These are phyloP conservation scores for Helleia helle DNA, from an alignment of 2,888 invertebrate genomes.

Conservation along the genomic window DNA sequence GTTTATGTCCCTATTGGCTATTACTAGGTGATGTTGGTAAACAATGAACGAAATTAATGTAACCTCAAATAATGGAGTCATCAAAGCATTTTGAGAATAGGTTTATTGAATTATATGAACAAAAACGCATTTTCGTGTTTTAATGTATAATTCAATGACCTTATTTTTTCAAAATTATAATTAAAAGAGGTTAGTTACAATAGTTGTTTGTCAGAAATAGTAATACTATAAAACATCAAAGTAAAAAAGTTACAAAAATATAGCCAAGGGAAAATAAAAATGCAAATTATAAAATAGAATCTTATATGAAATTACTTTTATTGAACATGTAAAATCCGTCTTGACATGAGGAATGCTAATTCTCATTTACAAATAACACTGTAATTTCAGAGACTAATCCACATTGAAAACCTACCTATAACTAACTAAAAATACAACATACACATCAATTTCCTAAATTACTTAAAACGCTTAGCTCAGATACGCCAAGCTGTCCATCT, in stretches of 20 bases:
- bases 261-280: conserved; percentile 25
- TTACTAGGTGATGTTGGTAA: too few species aligned
- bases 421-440: conserved; percentile 74
- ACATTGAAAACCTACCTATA: conserved; percentile 72
- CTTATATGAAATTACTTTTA: conserved; percentile 74
- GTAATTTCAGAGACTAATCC: conserved; percentile 72
- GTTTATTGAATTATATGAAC: too few species aligned
- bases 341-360: conserved; percentile 76
- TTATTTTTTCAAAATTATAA: too few species aligned
- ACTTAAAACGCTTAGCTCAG: conserved; percentile 40
- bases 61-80: too few species aligned
- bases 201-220: too few species aligned
- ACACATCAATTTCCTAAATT: conserved; percentile 68
- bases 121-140: too few species aligned
- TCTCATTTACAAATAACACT: conserved; percentile 74
- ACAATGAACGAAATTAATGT: too few species aligned
- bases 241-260: background rate
- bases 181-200: too few species aligned
- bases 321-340: conserved; percentile 75
- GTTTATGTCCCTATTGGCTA: too few species aligned
- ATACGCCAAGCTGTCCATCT: conserved; percentile 36
- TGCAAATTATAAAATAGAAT: conserved; percentile 42
- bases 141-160: too few species aligned
- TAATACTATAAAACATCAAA: too few species aligned
- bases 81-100: too few species aligned